phyloP scores from a whole-genome alignment of 2,888 invertebrate species.

The Mimumesa dahlbomi region DNA sequence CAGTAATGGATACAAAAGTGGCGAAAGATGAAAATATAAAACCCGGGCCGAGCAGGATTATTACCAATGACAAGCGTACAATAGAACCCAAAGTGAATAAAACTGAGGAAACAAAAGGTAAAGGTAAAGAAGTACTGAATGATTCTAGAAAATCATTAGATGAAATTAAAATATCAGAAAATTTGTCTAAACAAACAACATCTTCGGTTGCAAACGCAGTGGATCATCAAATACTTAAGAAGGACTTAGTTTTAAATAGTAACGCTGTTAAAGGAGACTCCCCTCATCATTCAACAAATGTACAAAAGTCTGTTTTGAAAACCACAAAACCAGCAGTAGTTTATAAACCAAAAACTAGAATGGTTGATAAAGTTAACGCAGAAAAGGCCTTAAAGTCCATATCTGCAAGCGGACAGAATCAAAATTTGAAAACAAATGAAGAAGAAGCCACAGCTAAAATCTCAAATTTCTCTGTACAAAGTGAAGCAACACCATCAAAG shows the following conservation, averaged over 20 bases:
- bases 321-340: constrained; percentile 45
- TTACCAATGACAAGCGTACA: neutral
- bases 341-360: constrained; percentile 70
- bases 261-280: constrained; percentile 18
- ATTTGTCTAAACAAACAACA: constrained; percentile 1
- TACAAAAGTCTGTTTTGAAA: constrained; percentile 21
- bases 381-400: constrained; percentile 63
- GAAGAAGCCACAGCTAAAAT: neutral
- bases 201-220: neutral
- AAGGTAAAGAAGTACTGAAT: too few species aligned
- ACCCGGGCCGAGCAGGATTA: constrained; percentile 34
- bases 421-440: constrained; percentile 17
- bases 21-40: constrained; percentile 13
- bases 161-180: constrained; percentile 13
- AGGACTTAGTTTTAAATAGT: constrained; percentile 18
- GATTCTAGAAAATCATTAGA: too few species aligned
- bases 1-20: neutral
- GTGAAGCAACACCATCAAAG: neutral
- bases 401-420: constrained; percentile 30
- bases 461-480: constrained; percentile 1
- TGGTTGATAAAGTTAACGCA: constrained; percentile 69
- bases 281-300: neutral
- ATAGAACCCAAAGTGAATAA: neutral
- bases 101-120: too few species aligned
- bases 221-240: constrained; percentile 20